phyloP scores from a whole-genome alignment of 2,113 vertebrate species.

The Oryzias celebensis region DNA sequence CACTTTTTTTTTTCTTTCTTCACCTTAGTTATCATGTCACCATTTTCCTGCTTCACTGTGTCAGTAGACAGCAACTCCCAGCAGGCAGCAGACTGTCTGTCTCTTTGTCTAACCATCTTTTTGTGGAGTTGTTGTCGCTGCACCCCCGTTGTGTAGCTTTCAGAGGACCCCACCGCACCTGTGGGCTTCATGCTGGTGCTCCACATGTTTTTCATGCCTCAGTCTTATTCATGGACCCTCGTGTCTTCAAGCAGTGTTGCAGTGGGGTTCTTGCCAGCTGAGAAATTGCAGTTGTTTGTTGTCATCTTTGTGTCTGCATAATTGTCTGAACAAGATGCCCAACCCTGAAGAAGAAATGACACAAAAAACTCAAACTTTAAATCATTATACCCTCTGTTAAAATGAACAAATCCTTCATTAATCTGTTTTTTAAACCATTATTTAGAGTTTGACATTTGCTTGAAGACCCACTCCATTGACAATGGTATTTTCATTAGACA shows the following conservation, averaged over 20 bases:
- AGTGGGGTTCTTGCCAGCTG: constrained; percentile 48
- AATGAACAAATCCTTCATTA: constrained; percentile 14
- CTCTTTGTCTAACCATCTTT: constrained; percentile 56
- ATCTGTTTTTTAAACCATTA: background rate
- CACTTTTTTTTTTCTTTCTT: constrained; percentile 19
- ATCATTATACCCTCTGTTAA: constrained; percentile 1
- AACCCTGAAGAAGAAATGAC: constrained; percentile 23
- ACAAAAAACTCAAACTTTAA: constrained; percentile 40
- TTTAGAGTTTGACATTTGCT: too few relatives aligned
- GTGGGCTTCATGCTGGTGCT: constrained; percentile 52
- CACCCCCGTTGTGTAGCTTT: constrained; percentile 51
- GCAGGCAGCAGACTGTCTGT: constrained; percentile 44
- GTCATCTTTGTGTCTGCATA: constrained; percentile 63
- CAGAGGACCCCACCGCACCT: constrained; percentile 47
- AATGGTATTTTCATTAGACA: too few relatives aligned
- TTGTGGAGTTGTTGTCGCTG: constrained; percentile 46
- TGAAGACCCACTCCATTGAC: too few relatives aligned
- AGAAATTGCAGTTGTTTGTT: constrained; percentile 47
- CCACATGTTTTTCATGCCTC: constrained; percentile 48
- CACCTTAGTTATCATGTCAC: constrained; percentile 33
- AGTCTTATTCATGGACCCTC: constrained; percentile 52
- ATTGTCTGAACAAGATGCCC: constrained; percentile 61
- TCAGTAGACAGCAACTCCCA: constrained; percentile 55
- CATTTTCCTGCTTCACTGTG: constrained; percentile 29
- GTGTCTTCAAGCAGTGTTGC: constrained; percentile 57